phyloP scores from a whole-genome alignment of 2,888 invertebrate genomes.

The Watsonalla cultraria region DNA sequence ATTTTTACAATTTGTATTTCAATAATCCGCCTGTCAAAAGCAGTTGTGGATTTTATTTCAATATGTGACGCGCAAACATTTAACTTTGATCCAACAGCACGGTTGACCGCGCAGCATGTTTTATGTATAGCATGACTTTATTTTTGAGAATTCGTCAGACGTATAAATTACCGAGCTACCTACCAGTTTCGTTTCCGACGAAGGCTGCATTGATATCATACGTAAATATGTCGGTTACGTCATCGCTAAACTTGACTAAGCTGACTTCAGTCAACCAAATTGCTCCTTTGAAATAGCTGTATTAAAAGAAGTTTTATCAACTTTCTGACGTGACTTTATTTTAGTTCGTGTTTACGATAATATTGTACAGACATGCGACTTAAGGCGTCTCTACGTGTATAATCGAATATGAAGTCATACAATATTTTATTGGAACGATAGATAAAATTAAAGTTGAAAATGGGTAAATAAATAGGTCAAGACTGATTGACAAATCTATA shows the following conservation, averaged over 20 bases:
- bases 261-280: slow-evolving; percentile 6
- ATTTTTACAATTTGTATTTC: too few species aligned
- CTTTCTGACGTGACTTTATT: too few species aligned
- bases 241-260: slow-evolving; percentile 16
- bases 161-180: slow-evolving; percentile 14
- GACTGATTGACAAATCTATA: too few species aligned
- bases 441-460: too few species aligned
- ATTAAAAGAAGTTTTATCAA: too few species aligned
- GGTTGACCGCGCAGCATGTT: slow-evolving; percentile 9
- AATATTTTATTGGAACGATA: too few species aligned
- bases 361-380: too few species aligned
- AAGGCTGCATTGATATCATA: slow-evolving; percentile 30
- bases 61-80: not conserved
- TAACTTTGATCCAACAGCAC: not conserved
- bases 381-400: too few species aligned
- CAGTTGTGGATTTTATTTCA: not conserved
- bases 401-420: too few species aligned
- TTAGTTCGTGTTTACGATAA: too few species aligned
- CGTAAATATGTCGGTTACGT: slow-evolving; percentile 32
- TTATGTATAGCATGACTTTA: slow-evolving; percentile 5
- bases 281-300: not conserved
- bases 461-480: too few species aligned
- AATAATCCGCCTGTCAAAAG: not conserved
- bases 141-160: slow-evolving; percentile 30
- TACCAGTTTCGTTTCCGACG: slow-evolving; percentile 15